phyloP scores from a whole-genome alignment of 2,888 invertebrate genomes.

The Pseudococcus viburni region DNA sequence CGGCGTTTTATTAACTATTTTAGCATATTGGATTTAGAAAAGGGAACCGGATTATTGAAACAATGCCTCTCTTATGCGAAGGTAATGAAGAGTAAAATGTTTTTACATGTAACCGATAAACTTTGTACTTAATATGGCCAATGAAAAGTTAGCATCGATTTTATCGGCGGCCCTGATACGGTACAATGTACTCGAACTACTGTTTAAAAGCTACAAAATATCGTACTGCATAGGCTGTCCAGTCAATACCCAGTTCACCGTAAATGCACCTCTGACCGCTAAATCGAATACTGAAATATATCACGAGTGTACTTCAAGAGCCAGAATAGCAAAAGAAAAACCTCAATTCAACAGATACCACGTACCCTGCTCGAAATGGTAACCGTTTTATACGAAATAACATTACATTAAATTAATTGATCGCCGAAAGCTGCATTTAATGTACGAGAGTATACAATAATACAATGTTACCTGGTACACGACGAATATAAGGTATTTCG shows the following conservation, averaged over 20 bases:
- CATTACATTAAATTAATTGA: slow-evolving; percentile 21
- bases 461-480: too few species aligned
- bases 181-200: neutral
- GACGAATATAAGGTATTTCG: too few species aligned
- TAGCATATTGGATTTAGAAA: too few species aligned
- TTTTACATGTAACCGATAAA: neutral
- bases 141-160: slow-evolving; percentile 8
- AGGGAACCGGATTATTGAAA: too few species aligned
- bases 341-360: neutral
- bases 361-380: neutral
- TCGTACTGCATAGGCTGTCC: neutral
- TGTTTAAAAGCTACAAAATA: neutral
- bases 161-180: neutral
- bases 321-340: too few species aligned
- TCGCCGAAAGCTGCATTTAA: slow-evolving; percentile 17
- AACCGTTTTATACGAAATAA: neutral
- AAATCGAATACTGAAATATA: too few species aligned
- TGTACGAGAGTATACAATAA: neutral
- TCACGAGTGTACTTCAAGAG: too few species aligned
- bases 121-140: neutral
- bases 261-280: too few species aligned
- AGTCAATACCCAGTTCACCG: neutral
- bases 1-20: too few species aligned
- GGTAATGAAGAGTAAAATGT: too few species aligned
- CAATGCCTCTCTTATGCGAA: too few species aligned